phyloP scores from a whole-genome alignment of 1,140 invertebrate species.

The Trichonephila clavipes region DNA sequence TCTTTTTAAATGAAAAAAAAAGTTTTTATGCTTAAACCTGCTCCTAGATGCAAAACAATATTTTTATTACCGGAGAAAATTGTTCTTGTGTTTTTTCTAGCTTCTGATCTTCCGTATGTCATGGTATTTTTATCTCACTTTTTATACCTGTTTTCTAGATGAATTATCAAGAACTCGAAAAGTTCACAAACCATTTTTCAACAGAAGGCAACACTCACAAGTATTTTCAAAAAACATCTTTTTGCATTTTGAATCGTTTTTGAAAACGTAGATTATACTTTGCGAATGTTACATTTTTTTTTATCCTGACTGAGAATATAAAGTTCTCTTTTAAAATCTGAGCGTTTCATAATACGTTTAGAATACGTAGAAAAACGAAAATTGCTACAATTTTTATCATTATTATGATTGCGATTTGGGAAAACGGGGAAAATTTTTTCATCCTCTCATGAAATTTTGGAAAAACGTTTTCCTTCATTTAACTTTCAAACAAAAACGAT shows the following conservation, averaged over 20 bases:
- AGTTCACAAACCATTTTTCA: background rate
- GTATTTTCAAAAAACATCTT: background rate
- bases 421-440: background rate
- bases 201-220: background rate
- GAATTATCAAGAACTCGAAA: constrained; percentile 1
- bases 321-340: constrained; percentile 5
- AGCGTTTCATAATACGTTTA: background rate
- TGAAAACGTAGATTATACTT: constrained; percentile 30
- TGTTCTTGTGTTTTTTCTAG: constrained; percentile 51
- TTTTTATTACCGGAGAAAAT: constrained; percentile 65
- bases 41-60: constrained; percentile 47
- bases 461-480: background rate
- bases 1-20: constrained; percentile 20
- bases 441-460: too few species aligned
- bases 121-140: background rate
- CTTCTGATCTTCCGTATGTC: background rate
- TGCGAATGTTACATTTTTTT: background rate
- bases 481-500: background rate
- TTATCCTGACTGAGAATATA: background rate
- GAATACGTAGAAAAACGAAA: background rate
- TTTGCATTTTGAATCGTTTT: constrained; percentile 38
- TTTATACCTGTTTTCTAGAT: constrained; percentile 39
- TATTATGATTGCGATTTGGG: background rate
- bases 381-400: background rate
- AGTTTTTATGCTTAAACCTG: background rate